Conservation (phyloP, 2,113 vertebrate genomes). For the Columba janthina region DNA sequence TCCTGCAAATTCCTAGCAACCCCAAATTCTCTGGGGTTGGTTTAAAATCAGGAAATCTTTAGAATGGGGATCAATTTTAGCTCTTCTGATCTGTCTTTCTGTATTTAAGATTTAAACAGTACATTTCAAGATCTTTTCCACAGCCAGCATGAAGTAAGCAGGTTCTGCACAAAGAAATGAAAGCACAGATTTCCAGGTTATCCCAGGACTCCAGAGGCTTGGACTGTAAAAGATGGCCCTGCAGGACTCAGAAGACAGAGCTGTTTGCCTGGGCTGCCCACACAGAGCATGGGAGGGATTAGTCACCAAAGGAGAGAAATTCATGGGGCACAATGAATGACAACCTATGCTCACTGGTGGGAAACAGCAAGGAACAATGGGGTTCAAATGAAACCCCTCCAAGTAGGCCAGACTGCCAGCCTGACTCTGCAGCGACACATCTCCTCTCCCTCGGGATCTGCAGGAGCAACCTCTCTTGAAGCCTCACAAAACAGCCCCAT, state of each 20-base stretch:
- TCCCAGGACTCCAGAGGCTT: neutral
- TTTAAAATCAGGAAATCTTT: neutral
- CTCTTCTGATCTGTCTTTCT: neutral
- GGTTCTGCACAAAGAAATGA: neutral
- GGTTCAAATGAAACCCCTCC: neutral
- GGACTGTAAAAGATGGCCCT: neutral
- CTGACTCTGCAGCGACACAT: accelerated
- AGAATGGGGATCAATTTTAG: neutral
- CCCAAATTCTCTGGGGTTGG: neutral
- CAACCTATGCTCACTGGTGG: accelerated
- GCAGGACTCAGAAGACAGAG: neutral
- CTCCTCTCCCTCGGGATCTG: neutral
- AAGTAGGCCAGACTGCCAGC: neutral
- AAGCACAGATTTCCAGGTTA: neutral
- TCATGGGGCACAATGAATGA: accelerated
- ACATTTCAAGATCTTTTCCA: neutral
- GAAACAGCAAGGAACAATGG: neutral
- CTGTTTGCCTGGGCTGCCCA: neutral
- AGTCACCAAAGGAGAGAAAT: neutral
- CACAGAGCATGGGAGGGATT: neutral
- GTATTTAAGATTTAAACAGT: neutral
- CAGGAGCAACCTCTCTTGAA: neutral
- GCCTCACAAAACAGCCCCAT: neutral
- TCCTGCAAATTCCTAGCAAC: neutral
- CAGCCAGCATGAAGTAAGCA: neutral